Evolutionary conservation across 2,888 invertebrate genomes (phyloP), one percentile per base, ranked within the genome.

Genomic region (Mantis religiosa): DNA sequence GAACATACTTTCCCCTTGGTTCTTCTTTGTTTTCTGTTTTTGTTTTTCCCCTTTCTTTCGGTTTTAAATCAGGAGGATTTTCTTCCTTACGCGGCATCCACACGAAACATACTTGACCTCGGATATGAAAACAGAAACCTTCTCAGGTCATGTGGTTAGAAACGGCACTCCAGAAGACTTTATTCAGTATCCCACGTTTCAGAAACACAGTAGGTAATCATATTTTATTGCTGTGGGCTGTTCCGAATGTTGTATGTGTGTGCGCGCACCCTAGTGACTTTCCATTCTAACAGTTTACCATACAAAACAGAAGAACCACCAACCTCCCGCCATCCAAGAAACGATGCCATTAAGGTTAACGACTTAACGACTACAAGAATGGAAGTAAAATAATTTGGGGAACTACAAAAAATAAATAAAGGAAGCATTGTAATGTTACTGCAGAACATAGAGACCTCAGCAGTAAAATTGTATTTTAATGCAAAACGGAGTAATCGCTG

Each of bases 301-400:
- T 71, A 20, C 20, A 71, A 71, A 71, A 71, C 20, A 71, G 54
- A 54, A 54, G 54, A 54, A 71, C 54, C 20, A 71, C 20, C 54
- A 71, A 71, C 54, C 15, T 14, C 54, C 54, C 54, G 54, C 54
- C 54, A 14, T 54, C 54, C 54, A 71, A 54, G 86, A 81, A 87
- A 30, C 86, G 28, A 25, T 30, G 86, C 15, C 30, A 87, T 87
- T 81, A 81, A 82, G 86, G 86, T 30, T 87, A 87, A 81, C 81
- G 71, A 87, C 86, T 87, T 87, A 87, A 87, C n/a, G 86, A 82
- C 87, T 87, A 87, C 87, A 88, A 87, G 25, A 71, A 71, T 71
- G 54, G 54, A 71, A 71, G 54, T 71, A 71, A 71, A 71, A 71
- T 71, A 71, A 71, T 71, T 71, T 71, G 54, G 54, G 54, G 54